Evolutionary conservation across 1,140 invertebrate genomes (phyloP).

Genomic region (Trypoxylus dichotomus): DNA sequence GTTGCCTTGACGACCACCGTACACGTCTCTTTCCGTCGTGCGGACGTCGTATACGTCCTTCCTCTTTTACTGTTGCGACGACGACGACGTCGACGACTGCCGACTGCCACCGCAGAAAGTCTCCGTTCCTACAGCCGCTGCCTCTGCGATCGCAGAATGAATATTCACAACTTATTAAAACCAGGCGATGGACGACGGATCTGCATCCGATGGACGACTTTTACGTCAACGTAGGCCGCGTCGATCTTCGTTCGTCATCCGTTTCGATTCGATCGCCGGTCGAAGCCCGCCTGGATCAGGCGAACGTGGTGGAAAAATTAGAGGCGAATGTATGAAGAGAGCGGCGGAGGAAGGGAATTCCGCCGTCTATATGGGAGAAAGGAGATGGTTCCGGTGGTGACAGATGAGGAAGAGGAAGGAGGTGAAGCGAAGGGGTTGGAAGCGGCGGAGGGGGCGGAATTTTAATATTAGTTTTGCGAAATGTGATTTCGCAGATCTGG

Average conservation of each 20-base stretch:
- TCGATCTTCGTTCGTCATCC: background rate
- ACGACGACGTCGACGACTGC: conserved; percentile 26
- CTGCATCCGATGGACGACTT: background rate
- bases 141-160: conserved; percentile 43
- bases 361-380: background rate
- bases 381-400: background rate
- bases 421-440: background rate
- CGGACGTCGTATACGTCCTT: conserved; percentile 4
- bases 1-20: conserved; percentile 5
- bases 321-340: background rate
- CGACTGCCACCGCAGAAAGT: background rate
- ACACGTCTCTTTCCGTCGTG: conserved; percentile 30
- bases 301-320: conserved; percentile 18
- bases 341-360: background rate
- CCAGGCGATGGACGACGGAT: conserved; percentile 27
- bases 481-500: conserved; percentile 29
- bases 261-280: background rate
- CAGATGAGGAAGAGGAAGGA: background rate
- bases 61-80: background rate
- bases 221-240: conserved; percentile 5
- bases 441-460: background rate
- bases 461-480: conserved; percentile 33
- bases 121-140: background rate
- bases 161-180: conserved; percentile 53
- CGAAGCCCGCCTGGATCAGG: background rate